phyloP scores from a whole-genome alignment of 2,113 vertebrate species.

The Lucifuga dentata region DNA sequence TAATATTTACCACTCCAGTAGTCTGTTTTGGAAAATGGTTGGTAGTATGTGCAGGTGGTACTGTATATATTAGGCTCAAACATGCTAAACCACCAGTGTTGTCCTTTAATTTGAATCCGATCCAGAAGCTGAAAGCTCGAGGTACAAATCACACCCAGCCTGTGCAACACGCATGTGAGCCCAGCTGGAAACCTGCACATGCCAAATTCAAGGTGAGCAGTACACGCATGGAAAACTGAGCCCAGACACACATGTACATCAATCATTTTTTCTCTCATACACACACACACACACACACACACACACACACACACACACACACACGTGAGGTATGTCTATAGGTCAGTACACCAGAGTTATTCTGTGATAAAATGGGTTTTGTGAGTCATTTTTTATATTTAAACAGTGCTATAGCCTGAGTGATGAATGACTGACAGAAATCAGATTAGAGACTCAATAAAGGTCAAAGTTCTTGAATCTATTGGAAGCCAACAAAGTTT shows the following conservation, averaged over 20 bases:
- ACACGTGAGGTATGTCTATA: background rate
- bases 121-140: conserved; percentile 11
- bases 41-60: too few relatives aligned
- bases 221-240: background rate
- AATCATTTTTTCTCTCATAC: background rate
- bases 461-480: background rate
- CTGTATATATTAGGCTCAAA: too few relatives aligned
- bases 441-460: conserved; percentile 5
- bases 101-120: conserved; percentile 24
- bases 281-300: background rate
- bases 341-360: background rate
- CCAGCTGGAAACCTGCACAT: background rate
- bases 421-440: background rate
- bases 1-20: too few relatives aligned
- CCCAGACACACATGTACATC: too few relatives aligned
- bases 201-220: background rate
- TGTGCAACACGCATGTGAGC: conserved; percentile 7
- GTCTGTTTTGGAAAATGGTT: too few relatives aligned
- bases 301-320: background rate
- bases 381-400: background rate
- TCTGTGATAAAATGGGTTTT: background rate
- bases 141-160: background rate
- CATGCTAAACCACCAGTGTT: too few relatives aligned
- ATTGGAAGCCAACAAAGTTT: background rate
- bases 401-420: too few relatives aligned